Percentiles rank a stretch among this genome's conserved stretches.
These are phyloP conservation scores for Synergus itoensis DNA, from an alignment of 2,888 invertebrate genomes.

Conservation along the genomic window DNA sequence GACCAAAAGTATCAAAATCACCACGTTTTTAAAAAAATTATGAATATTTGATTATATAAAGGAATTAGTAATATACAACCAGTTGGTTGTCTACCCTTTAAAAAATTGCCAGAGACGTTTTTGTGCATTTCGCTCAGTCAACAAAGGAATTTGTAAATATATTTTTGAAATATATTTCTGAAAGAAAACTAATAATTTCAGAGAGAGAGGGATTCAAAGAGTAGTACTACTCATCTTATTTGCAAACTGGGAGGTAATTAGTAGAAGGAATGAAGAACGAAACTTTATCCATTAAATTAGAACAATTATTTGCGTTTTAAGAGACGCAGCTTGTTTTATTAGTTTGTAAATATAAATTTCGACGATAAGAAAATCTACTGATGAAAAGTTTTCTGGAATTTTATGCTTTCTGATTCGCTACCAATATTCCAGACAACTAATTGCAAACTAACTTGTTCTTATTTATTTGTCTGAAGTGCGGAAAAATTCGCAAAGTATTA, in stretches of 20 bases:
- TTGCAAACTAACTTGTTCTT: no score
- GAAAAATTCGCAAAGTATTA: no score
- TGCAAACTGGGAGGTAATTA: not conserved
- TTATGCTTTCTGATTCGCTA: no score
- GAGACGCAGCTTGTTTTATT: not conserved
- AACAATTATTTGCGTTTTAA: constrained; percentile 8
- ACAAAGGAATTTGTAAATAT: no score
- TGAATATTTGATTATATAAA: no score
- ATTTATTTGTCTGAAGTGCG: no score
- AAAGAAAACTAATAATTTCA: constrained; percentile 2
- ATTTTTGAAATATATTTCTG: no score
- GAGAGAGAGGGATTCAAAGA: constrained; percentile 16
- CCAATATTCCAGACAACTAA: no score
- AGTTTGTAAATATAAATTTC: not conserved
- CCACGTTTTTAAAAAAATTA: constrained; percentile 51
- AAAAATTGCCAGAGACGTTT: no score
- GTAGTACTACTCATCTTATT: not conserved
- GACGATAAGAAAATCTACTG: not conserved
- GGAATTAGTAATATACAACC: no score
- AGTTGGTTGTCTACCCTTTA: no score
- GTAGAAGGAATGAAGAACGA: not conserved
- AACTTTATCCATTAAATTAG: constrained; percentile 15
- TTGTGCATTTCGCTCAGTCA: no score
- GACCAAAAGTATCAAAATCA: constrained; percentile 57
- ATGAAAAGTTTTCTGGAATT: not conserved